Evolutionary conservation across 2,888 invertebrate species (phyloP).

Genomic region (Phengaris alcon): DNA sequence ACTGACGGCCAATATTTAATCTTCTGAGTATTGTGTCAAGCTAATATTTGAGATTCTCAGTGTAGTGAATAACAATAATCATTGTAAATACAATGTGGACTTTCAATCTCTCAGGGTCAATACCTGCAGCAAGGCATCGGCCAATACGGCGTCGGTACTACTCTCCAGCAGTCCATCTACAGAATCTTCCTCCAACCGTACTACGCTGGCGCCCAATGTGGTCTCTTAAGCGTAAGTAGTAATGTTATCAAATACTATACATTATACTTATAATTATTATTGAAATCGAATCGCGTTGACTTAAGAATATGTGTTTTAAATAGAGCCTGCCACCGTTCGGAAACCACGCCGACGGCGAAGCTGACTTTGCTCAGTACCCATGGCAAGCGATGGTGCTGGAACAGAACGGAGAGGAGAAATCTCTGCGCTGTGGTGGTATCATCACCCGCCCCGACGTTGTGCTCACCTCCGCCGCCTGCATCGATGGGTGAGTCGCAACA

Average conservation of each 20-base stretch:
- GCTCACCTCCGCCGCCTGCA: constrained; percentile 88
- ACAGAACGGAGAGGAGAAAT: constrained; percentile 79
- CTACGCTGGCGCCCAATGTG: constrained; percentile 60
- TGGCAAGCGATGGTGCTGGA: constrained; percentile 92
- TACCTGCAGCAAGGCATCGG: constrained; percentile 45
- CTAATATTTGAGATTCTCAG: constrained; percentile 26
- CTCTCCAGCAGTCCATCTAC: constrained; percentile 39
- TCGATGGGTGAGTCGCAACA: constrained; percentile 82
- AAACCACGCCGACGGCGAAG: constrained; percentile 75
- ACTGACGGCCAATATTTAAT: neutral
- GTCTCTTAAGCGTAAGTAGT: constrained; percentile 36
- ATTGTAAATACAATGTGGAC: constrained; percentile 20
- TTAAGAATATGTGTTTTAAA: neutral
- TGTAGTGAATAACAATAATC: constrained; percentile 46
- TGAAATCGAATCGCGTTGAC: neutral
- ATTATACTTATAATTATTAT: neutral
- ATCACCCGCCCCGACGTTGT: constrained; percentile 87
- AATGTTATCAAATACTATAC: neutral
- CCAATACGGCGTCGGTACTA: constrained; percentile 41
- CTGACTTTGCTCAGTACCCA: constrained; percentile 89
- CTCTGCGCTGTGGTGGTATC: constrained; percentile 88
- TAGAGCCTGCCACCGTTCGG: constrained; percentile 64
- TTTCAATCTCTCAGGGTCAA: constrained; percentile 36
- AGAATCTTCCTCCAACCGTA: constrained; percentile 58
- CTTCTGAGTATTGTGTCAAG: constrained; percentile 5